phyloP scores from a whole-genome alignment of 2,113 vertebrate species.

The Phocoena phocoena region DNA sequence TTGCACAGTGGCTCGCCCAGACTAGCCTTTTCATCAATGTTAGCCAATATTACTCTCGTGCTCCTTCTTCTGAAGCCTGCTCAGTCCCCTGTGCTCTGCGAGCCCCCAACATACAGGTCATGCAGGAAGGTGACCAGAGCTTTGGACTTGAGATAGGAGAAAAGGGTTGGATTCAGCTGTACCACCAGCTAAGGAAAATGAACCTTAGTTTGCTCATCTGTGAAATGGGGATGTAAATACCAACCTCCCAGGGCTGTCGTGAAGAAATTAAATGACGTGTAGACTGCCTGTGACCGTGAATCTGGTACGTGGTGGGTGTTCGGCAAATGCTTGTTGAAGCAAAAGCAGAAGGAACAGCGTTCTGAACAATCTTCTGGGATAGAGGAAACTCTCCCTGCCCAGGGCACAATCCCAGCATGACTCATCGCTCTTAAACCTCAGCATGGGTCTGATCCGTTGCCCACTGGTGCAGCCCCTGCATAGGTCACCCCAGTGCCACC shows the following conservation, averaged over 20 bases:
- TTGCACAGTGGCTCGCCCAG: not conserved
- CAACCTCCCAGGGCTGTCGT: not conserved
- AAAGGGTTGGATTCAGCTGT: not conserved
- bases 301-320: not conserved
- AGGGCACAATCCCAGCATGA: not conserved
- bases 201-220: not conserved
- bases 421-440: not conserved
- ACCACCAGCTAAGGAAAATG: not conserved
- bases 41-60: not conserved
- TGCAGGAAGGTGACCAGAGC: not conserved
- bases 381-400: not conserved
- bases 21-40: not conserved
- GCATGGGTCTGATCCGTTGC: not conserved
- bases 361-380: not conserved
- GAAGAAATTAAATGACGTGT: not conserved
- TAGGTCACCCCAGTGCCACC: not conserved
- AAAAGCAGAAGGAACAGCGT: not conserved
- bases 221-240: not conserved
- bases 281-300: not conserved
- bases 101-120: not conserved
- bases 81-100: not conserved
- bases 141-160: not conserved
- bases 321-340: not conserved
- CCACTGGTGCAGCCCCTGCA: not conserved
- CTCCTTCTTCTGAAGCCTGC: not conserved